Evolutionary conservation across 2,113 vertebrate genomes (phyloP).

Genomic region (Caranx ignobilis): DNA sequence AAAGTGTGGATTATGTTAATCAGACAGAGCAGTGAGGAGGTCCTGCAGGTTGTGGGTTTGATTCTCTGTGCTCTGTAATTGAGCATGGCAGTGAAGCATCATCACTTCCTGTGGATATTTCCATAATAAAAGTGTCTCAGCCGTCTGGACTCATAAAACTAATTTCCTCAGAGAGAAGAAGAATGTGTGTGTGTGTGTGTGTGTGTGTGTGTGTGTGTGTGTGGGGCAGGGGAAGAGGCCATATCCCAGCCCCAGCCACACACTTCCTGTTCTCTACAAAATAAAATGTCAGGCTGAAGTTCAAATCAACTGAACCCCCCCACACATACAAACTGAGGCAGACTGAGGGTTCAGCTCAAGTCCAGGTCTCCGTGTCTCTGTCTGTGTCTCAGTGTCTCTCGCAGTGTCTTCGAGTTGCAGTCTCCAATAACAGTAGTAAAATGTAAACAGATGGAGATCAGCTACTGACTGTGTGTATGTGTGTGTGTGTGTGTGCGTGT

Average conservation of each 20-base stretch:
- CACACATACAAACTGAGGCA: too few species aligned
- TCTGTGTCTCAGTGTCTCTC: not conserved
- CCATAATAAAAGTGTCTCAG: constrained; percentile 68
- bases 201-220: constrained; percentile 17
- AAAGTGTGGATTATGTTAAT: too few species aligned
- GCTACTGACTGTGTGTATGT: constrained; percentile 44
- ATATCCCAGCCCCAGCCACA: not conserved
- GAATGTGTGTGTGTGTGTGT: constrained; percentile 52
- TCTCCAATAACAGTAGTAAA: constrained; percentile 31
- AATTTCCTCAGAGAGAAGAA: constrained; percentile 72
- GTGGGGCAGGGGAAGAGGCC: too few species aligned
- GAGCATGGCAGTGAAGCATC: not conserved
- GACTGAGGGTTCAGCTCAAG: too few species aligned
- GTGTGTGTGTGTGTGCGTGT: constrained; percentile 40
- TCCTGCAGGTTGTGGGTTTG: too few species aligned
- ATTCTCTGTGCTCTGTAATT: constrained; percentile 30
- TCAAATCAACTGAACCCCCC: too few species aligned
- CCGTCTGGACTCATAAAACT: constrained; percentile 69
- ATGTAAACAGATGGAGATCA: constrained; percentile 60
- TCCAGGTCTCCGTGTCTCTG: not conserved
- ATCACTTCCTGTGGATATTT: constrained; percentile 68
- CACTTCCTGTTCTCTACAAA: constrained; percentile 35
- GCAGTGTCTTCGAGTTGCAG: not conserved
- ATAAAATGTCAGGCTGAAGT: constrained; percentile 22
- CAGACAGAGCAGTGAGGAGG: too few species aligned